Evolutionary conservation across 2,797 vertebrate species (phyloP).

Genomic region (Sebastes oblongus): DNA sequence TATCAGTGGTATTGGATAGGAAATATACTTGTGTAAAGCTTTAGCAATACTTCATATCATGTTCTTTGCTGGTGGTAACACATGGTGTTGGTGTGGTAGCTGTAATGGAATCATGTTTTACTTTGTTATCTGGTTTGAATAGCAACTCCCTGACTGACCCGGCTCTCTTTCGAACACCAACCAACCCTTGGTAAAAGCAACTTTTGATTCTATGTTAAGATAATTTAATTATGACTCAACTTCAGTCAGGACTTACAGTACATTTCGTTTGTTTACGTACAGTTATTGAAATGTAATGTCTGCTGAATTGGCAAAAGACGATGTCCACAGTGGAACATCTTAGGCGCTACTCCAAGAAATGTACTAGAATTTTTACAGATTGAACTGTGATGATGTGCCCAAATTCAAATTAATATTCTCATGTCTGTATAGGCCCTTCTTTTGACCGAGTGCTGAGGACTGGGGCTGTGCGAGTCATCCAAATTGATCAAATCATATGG

Average conservation of each 20-base stretch:
- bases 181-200: slow-evolving; percentile 12
- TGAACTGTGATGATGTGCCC: not conserved
- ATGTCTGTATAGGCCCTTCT: not conserved
- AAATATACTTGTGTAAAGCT: not conserved
- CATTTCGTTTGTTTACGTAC: not conserved
- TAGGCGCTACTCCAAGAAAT: not conserved
- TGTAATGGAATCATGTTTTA: not conserved
- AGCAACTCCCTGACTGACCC: not conserved
- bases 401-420: not conserved
- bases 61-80: not conserved
- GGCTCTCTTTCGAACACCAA: slow-evolving; percentile 5
- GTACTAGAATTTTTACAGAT: not conserved
- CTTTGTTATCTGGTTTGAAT: slow-evolving; percentile 14
- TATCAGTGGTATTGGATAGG: not conserved
- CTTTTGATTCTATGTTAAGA: not conserved
- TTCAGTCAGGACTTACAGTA: not conserved
- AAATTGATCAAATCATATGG: not conserved
- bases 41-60: not conserved
- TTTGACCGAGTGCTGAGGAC: not conserved
- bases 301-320: not conserved
- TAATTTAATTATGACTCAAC: not conserved
- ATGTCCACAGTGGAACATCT: not conserved
- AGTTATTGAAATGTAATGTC: not conserved
- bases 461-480: not conserved
- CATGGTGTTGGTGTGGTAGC: not conserved